Conservation (phyloP, 1,140 invertebrate species). For the Notospermus geniculatus region DNA sequence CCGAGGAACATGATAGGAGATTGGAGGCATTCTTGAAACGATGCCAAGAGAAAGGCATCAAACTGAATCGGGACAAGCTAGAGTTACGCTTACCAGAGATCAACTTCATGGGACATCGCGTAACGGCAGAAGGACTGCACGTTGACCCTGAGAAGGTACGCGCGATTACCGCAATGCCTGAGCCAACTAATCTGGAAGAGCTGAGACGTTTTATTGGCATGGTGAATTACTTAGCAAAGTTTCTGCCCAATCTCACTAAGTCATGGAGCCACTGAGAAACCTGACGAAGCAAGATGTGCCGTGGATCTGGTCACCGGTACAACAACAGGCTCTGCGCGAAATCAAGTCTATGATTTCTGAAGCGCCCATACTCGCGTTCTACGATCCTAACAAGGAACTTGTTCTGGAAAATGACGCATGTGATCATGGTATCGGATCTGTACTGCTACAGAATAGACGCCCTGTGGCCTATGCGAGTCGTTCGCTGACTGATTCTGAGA, state of each 20-base stretch:
- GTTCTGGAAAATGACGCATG: slow-evolving; percentile 2
- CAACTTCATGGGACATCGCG: slow-evolving; percentile 21
- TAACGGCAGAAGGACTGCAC: slow-evolving; percentile 16
- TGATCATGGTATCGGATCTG: slow-evolving; percentile 2
- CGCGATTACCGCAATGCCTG: slow-evolving; percentile 37
- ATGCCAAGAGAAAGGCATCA: slow-evolving; percentile 16
- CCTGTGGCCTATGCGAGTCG: slow-evolving; percentile 1
- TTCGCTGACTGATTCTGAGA: slow-evolving; percentile 1
- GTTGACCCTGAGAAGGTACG: slow-evolving; percentile 50
- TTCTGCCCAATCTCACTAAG: slow-evolving; percentile 27
- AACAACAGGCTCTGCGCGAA: no score
- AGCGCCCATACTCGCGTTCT: background rate
- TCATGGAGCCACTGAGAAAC: slow-evolving; percentile 16
- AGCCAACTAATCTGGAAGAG: slow-evolving; percentile 3
- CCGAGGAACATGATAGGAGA: slow-evolving; percentile 22
- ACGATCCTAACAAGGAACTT: background rate
- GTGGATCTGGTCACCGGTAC: no score
- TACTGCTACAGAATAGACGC: background rate
- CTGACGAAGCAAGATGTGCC: no score
- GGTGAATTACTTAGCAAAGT: slow-evolving; percentile 49
- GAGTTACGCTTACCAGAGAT: slow-evolving; percentile 16
- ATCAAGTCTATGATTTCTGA: background rate
- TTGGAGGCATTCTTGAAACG: slow-evolving; percentile 13
- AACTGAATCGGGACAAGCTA: slow-evolving; percentile 25
- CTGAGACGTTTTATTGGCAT: background rate